Percentiles rank a stretch among this genome's conserved stretches.
These are phyloP conservation scores for Brachionus paranguensis DNA, from an alignment of 1,140 invertebrate genomes.

Conservation along the genomic window DNA sequence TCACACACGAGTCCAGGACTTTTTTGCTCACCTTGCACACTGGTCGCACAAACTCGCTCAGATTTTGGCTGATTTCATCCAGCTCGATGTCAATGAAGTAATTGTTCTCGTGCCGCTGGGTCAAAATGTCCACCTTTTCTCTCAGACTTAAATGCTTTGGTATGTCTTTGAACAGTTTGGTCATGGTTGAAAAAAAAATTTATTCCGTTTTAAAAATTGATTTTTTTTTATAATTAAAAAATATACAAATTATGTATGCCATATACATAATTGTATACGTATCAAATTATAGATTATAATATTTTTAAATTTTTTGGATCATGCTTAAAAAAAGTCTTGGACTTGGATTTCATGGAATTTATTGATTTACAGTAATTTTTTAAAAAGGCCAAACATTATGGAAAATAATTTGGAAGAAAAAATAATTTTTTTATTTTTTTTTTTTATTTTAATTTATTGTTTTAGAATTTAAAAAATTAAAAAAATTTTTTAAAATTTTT, in stretches of 20 bases:
- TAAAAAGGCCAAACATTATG: no score
- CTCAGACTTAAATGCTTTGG: not conserved
- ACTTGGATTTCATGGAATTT: not conserved
- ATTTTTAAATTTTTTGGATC: not conserved
- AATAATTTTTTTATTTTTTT: no score
- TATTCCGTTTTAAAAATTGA: not conserved
- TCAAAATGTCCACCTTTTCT: not conserved
- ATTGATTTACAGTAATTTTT: not conserved
- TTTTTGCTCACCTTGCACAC: not conserved
- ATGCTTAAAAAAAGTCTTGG: not conserved
- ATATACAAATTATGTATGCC: not conserved
- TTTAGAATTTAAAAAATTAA: no score
- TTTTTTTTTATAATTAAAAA: not conserved
- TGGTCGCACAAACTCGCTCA: not conserved
- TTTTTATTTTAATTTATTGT: no score
- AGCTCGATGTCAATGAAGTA: not conserved
- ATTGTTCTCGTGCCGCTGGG: not conserved
- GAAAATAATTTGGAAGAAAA: no score
- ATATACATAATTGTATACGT: not conserved
- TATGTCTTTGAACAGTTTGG: not conserved
- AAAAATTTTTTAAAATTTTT: no score
- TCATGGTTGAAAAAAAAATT: not conserved
- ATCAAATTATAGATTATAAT: not conserved
- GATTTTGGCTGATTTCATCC: not conserved
- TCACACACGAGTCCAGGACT: not conserved